A percentile compares a stretch with the other conserved stretches of the same genome.
These are phyloP conservation scores for Trilocha varians DNA, from an alignment of 2,888 invertebrate species.

Conservation along the genomic window DNA sequence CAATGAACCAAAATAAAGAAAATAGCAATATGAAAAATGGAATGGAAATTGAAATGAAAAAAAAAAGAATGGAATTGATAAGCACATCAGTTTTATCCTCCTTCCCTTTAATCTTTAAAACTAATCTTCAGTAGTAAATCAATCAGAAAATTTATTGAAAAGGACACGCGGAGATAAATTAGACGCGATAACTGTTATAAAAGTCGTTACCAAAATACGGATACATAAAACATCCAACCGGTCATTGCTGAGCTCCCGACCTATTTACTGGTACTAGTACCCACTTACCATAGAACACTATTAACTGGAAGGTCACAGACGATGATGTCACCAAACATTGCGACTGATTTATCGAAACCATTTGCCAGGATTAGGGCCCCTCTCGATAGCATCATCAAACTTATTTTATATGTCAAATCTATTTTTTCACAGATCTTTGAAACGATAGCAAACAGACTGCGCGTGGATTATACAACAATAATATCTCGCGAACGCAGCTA, in stretches of 20 bases:
- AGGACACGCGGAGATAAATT: neutral
- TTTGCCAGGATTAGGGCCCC: conserved; percentile 48
- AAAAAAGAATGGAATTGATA: no score
- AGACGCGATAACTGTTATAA: neutral
- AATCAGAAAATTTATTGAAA: neutral
- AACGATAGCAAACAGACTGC: neutral
- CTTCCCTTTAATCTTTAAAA: neutral
- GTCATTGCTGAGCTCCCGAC: conserved; percentile 42
- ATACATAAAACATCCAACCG: conserved; percentile 38
- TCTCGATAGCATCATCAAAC: neutral
- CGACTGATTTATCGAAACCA: conserved; percentile 54
- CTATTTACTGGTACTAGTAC: conserved; percentile 27
- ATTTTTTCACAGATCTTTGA: neutral
- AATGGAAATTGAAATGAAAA: no score
- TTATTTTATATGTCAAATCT: neutral
- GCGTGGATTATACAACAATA: neutral
- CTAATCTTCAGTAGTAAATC: neutral
- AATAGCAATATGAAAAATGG: no score
- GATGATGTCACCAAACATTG: conserved; percentile 62
- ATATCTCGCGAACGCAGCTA: neutral
- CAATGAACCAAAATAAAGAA: no score
- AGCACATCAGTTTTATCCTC: neutral
- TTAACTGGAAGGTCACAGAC: conserved; percentile 57
- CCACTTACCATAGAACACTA: conserved; percentile 46
- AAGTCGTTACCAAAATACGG: conserved; percentile 2